Percentiles rank a stretch among this genome's conserved stretches.
phyloP scores from a whole-genome alignment of 2,888 invertebrate species.

The Torymus tubicola region DNA sequence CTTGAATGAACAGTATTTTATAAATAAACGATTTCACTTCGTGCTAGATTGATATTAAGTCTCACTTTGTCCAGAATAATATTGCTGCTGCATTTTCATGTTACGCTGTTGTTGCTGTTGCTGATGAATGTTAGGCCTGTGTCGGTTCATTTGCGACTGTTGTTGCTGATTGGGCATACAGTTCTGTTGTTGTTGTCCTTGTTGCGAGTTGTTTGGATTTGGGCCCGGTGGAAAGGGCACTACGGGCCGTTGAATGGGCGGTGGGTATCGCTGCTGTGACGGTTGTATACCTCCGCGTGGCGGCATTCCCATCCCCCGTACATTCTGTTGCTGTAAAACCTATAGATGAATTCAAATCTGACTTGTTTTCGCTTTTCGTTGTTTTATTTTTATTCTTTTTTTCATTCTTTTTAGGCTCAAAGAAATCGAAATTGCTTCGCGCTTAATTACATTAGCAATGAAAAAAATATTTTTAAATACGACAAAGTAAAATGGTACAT shows the following conservation, averaged over 20 bases:
- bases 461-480: constrained; percentile 61
- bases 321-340: constrained; percentile 73
- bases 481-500: constrained; percentile 74
- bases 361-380: background rate
- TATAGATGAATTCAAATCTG: background rate
- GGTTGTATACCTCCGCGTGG: constrained; percentile 73
- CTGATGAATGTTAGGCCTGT: constrained; percentile 73
- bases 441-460: constrained; percentile 46
- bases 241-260: constrained; percentile 79
- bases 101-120: constrained; percentile 71
- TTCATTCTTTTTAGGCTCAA: background rate
- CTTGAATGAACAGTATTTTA: constrained; percentile 46
- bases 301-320: constrained; percentile 74
- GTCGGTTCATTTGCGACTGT: constrained; percentile 69
- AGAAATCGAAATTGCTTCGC: background rate
- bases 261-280: constrained; percentile 76
- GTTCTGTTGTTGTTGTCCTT: constrained; percentile 70
- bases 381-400: no score
- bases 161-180: constrained; percentile 74
- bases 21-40: constrained; percentile 62
- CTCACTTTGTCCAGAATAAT: constrained; percentile 78
- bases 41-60: constrained; percentile 59
- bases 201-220: constrained; percentile 72
- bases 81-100: constrained; percentile 77
- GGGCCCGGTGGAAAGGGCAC: constrained; percentile 77